phyloP scores from a whole-genome alignment of 1,140 invertebrate species.

The Drosophila lacertosa region DNA sequence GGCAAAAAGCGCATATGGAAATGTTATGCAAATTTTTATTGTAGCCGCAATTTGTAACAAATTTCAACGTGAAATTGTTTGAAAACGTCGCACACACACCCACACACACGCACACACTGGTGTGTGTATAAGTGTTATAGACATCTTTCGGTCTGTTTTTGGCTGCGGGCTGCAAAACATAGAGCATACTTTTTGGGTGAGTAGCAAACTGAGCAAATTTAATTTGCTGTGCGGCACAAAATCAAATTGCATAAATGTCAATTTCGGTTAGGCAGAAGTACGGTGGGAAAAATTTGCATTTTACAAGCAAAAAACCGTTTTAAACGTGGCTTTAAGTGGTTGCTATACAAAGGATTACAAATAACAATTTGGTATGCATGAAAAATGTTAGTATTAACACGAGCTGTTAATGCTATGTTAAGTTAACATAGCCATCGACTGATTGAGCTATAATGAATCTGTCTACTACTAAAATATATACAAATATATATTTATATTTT shows the following conservation, averaged over 20 bases:
- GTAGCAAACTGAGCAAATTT: slow-evolving; percentile 52
- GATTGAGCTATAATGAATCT: too few relatives aligned
- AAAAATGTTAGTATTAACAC: too few relatives aligned
- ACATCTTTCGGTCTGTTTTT: slow-evolving; percentile 15
- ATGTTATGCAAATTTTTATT: slow-evolving; percentile 77
- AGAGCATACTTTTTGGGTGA: slow-evolving; percentile 47
- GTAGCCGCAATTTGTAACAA: slow-evolving; percentile 77
- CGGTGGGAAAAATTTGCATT: slow-evolving; percentile 3
- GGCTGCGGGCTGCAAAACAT: slow-evolving; percentile 44
- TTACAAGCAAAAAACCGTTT: background rate
- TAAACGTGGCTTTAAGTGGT: background rate
- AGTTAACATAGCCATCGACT: too few relatives aligned
- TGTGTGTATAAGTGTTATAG: background rate
- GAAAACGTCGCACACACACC: slow-evolving; percentile 38
- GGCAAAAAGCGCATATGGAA: slow-evolving; percentile 72
- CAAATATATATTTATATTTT: too few relatives aligned
- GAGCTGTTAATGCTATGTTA: too few relatives aligned
- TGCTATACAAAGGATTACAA: too few relatives aligned
- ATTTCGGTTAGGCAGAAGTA: slow-evolving; percentile 43
- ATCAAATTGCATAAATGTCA: slow-evolving; percentile 81
- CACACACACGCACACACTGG: background rate
- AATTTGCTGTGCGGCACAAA: slow-evolving; percentile 68
- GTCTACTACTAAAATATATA: too few relatives aligned
- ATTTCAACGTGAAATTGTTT: slow-evolving; percentile 70
- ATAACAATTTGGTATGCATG: too few relatives aligned